Conservation (phyloP, 2,797 vertebrate genomes). For the Pelobates cultripes region DNA sequence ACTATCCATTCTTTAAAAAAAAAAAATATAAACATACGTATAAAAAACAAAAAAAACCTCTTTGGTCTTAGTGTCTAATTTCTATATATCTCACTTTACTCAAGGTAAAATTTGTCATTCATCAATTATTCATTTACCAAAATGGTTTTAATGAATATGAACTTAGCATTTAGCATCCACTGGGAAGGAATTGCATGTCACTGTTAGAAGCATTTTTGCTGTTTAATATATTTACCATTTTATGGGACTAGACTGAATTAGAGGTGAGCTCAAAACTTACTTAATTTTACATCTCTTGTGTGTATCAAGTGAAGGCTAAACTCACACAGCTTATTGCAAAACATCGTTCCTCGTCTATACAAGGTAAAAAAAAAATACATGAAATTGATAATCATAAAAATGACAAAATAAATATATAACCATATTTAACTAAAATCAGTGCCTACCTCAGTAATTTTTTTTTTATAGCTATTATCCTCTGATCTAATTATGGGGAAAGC, state of each 20-base stretch:
- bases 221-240: not conserved
- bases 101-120: not conserved
- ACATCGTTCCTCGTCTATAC: constrained; percentile 25
- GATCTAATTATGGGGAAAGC: constrained; percentile 13
- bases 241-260: not conserved
- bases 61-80: too few species aligned
- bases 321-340: constrained; percentile 16
- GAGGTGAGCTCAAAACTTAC: not conserved
- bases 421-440: constrained; percentile 11
- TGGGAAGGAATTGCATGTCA: not conserved
- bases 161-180: not conserved
- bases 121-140: not conserved
- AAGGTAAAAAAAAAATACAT: constrained; percentile 12
- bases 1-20: too few species aligned
- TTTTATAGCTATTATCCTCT: constrained; percentile 19
- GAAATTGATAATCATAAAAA: constrained; percentile 23
- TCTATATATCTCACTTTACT: too few species aligned
- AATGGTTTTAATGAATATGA: not conserved
- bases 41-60: too few species aligned
- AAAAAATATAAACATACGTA: too few species aligned
- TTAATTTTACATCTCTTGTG: constrained; percentile 40
- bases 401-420: constrained; percentile 6
- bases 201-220: not conserved
- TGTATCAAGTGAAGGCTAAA: constrained; percentile 38
- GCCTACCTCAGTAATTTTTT: constrained; percentile 18